Evolutionary conservation across 92 coral and sea anemone genomes (phyloP).

Genomic region (Palythoa caribaeorum): DNA sequence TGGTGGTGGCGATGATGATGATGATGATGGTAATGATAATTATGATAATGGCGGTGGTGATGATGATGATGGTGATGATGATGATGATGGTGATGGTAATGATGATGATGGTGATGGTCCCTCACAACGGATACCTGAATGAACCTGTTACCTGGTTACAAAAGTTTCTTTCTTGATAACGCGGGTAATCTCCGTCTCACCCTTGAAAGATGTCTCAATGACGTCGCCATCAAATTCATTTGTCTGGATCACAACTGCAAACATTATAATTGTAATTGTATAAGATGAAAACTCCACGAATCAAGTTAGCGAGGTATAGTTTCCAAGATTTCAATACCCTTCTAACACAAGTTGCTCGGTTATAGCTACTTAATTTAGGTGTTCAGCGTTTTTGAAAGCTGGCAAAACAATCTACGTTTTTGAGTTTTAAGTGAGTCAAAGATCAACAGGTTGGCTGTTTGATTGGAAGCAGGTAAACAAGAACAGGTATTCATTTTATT

Average conservation of each 20-base stretch:
- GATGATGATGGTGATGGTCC: background rate
- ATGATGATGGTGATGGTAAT: too few relatives aligned
- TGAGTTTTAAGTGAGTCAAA: too few relatives aligned
- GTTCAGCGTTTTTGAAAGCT: background rate
- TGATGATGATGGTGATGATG: background rate
- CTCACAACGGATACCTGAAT: background rate
- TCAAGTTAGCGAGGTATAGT: background rate
- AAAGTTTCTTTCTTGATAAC: slow-evolving; percentile 38
- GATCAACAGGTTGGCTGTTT: too few relatives aligned
- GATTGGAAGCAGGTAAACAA: too few relatives aligned
- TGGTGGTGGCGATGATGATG: too few relatives aligned
- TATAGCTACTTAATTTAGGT: background rate
- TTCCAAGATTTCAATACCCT: too few relatives aligned
- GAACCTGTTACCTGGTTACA: slow-evolving; percentile 25
- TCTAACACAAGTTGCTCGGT: background rate
- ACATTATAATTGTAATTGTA: background rate
- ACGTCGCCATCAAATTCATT: slow-evolving; percentile 21
- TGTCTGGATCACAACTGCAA: slow-evolving; percentile 4
- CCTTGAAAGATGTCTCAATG: slow-evolving; percentile 41
- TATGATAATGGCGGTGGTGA: background rate
- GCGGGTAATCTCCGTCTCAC: slow-evolving; percentile 29
- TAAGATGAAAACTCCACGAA: background rate
- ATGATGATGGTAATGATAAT: background rate
- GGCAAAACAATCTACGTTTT: too few relatives aligned
- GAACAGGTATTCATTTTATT: too few relatives aligned